Conservation (phyloP, 2,113 vertebrate species). For the Vidua chalybeata region DNA sequence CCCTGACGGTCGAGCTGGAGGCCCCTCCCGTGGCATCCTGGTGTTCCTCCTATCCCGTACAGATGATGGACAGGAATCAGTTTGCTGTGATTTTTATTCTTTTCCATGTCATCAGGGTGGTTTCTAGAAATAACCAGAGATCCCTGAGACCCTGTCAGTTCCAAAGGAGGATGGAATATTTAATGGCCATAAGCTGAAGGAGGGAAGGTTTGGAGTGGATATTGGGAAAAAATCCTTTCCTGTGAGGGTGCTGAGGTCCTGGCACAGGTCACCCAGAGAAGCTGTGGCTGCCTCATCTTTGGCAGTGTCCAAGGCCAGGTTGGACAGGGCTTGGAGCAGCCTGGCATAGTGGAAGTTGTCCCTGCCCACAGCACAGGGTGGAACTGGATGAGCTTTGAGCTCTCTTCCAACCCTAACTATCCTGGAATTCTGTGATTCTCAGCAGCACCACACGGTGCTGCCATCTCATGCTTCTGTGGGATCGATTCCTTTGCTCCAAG, state of each 20-base stretch:
- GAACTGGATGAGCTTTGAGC: neutral
- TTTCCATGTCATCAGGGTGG: neutral
- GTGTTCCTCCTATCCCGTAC: rapidly evolving
- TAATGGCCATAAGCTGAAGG: neutral
- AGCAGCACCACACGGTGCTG: neutral
- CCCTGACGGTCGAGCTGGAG: neutral
- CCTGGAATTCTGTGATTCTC: neutral
- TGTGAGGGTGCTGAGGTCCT: neutral
- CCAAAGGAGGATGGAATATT: neutral
- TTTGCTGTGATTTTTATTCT: neutral
- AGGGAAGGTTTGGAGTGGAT: neutral
- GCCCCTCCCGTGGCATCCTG: neutral
- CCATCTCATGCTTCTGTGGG: neutral
- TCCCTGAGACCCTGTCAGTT: neutral
- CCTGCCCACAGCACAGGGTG: neutral
- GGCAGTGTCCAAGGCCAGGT: neutral
- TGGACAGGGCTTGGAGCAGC: neutral
- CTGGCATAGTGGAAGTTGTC: neutral
- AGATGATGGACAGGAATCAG: neutral
- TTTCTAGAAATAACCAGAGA: neutral
- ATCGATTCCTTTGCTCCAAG: rapidly evolving
- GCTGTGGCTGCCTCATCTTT: neutral
- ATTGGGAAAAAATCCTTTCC: neutral
- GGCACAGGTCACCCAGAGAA: neutral
- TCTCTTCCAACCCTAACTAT: neutral